Evolutionary conservation across 2,113 vertebrate species (phyloP), one percentile per base, ranked within the genome.

Genomic region (Ophthalmolycus amberensis): DNA sequence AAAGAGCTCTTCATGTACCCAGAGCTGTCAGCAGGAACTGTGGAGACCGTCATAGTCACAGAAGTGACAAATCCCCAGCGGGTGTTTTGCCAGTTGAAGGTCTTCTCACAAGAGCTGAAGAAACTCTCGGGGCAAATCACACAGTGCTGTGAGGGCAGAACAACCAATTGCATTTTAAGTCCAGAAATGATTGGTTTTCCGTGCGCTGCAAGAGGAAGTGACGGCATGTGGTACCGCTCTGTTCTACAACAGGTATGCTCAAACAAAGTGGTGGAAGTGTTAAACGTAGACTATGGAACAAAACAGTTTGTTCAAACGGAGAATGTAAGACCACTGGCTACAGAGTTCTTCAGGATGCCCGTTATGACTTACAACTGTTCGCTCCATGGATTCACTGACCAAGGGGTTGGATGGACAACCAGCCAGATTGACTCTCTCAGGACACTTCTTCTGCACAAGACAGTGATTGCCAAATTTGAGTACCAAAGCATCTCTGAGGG

Each of bases 351-450:
- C 29, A 95, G 95, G 40, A 95, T 98, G 96, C 98, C 98, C 0
- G 97, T 99, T 64, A 94, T 99, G 27, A 99, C 98, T 0, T 99
- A 97, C 0, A 85, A 92, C 0, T 99, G 97, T 18, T 96, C 96
- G 2, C 91, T 99, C 34, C 95, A 96, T 46, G 97, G 97, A 32
- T 60, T 98, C 75, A 93, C 93, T 0, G 96, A 97, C 65, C 91
- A 93, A 32, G 96, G 96, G 2, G 65, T 90, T 59, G 96, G 95
- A 60, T 99, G 97, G 97, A 95, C 96, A 10, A 80, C 81, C 0
- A 63, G 83, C 0, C 96, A 97, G 73, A 91, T 97, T 0, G 87
- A 93, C 7, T 89, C 93, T 48, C 94, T 99, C 50, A 96, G 94
- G 72, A 91, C 90, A 0, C 88, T 98, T 77, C 90, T 99, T 8